Base-by-base conservation (phyloP, 2,888 invertebrate species). In the Brassicogethes aeneus region DNA sequence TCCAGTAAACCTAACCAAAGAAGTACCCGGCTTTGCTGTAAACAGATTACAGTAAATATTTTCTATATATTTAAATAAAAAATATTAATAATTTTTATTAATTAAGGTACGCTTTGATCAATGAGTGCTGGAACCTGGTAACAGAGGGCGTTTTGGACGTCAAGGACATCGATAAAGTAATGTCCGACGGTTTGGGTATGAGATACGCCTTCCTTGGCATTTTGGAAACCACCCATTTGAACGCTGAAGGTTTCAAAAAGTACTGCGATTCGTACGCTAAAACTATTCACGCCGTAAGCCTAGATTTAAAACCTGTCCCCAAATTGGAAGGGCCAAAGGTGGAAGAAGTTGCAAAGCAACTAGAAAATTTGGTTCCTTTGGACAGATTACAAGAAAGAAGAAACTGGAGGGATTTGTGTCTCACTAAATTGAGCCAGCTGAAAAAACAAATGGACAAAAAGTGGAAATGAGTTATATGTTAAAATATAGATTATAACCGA, bases 161-260 rank as follows among this genome's bases (percentile, higher is more conserved):
- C 0, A 79, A 84, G 54, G 96, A 96, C 61, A 75, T 94, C 2
- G 96, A 97, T 60, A 85, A 83, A 55, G 92, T 95, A 1, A 94
- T 95, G 79, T 87, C 87, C 1, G 88, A 91, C 62, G 96, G 96
- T 7, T 76, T 97, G 30, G 96, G 95, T 8, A 86, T 90, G 78
- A 77, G 96, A 36, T 97, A 96, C 62, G 95, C 95, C 3, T 96
- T 96, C 70, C 75, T 95, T 44, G 97, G 97, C 2, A 86, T 93
- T 0, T 70, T 95, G 47, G 94, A 95, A 72, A 92, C 93, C 0
- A 88, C 90, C 0, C 94, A 94, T 68, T 74, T 96, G 44, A 97
- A 97, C 65, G 94, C 95, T 8, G 88, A 91, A 68, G 93, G 93
- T 5, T 77, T 80, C 66, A 65, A 66, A 12, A 77, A 77, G 51